These are phyloP conservation scores for Condylura cristata DNA, from an alignment of 2,113 vertebrate species.

Conservation along the genomic window DNA sequence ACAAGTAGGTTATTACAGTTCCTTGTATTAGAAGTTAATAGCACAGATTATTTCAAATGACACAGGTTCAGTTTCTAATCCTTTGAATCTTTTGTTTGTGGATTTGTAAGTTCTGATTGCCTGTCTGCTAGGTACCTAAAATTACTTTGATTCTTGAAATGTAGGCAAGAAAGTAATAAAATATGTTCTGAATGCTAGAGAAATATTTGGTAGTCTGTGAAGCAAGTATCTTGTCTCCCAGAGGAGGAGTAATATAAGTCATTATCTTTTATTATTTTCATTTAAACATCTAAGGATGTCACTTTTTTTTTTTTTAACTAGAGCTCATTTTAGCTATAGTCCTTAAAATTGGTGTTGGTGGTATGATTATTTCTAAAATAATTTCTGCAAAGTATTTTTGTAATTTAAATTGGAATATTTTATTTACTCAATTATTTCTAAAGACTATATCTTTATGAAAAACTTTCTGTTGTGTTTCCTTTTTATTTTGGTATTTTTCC, in stretches of 20 bases:
- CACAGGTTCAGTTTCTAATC: not conserved
- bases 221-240: slow-evolving; percentile 15
- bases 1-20: not conserved
- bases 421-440: slow-evolving; percentile 24
- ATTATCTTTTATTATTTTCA: slow-evolving; percentile 42
- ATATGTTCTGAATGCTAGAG: slow-evolving; percentile 45
- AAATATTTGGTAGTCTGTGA: slow-evolving; percentile 17
- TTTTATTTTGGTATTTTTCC: slow-evolving; percentile 72
- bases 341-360: slow-evolving; percentile 29
- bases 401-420: slow-evolving; percentile 49
- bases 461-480: slow-evolving; percentile 67
- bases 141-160: slow-evolving; percentile 33
- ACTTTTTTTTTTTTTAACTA: not conserved
- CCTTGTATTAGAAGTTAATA: slow-evolving; percentile 2
- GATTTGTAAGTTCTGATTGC: not conserved
- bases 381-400: slow-evolving; percentile 3
- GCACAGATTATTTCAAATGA: slow-evolving; percentile 11
- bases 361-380: slow-evolving; percentile 23
- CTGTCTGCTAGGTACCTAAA: not conserved
- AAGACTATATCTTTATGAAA: slow-evolving; percentile 43
- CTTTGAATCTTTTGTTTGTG: slow-evolving; percentile 40
- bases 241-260: not conserved
- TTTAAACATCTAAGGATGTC: slow-evolving; percentile 2
- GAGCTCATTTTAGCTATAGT: not conserved
- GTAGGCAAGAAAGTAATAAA: not conserved